These are phyloP conservation scores for Sakesphorus luctuosus DNA, from an alignment of 2,113 vertebrate species.

Conservation along the genomic window DNA sequence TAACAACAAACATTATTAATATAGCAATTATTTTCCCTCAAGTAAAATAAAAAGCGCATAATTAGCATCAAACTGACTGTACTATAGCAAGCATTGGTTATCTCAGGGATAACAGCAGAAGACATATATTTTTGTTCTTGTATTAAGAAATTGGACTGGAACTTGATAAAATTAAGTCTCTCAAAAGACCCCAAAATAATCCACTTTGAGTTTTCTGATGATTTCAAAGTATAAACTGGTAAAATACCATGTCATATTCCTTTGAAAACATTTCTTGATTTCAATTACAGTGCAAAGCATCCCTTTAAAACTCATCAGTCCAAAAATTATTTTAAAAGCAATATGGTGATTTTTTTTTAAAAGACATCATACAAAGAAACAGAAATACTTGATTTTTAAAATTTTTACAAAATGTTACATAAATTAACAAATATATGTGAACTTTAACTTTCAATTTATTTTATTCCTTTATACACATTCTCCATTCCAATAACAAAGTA, in stretches of 20 bases:
- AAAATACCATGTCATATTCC: neutral
- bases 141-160: neutral
- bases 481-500: neutral
- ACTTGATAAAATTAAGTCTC: neutral
- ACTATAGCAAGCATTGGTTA: neutral
- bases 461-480: neutral
- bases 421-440: neutral
- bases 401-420: neutral
- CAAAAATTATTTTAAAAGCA: neutral
- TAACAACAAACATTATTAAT: neutral
- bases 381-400: neutral
- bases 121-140: neutral
- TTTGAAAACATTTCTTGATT: neutral
- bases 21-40: neutral
- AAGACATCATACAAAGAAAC: neutral
- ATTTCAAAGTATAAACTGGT: neutral
- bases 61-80: conserved; percentile 18
- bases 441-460: neutral
- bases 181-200: neutral
- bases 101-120: neutral
- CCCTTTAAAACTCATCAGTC: neutral
- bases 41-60: conserved; percentile 14
- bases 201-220: neutral
- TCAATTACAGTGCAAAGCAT: neutral
- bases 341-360: neutral